Base-by-base conservation (phyloP, 2,888 invertebrate species). In the Diaphora mendica region DNA sequence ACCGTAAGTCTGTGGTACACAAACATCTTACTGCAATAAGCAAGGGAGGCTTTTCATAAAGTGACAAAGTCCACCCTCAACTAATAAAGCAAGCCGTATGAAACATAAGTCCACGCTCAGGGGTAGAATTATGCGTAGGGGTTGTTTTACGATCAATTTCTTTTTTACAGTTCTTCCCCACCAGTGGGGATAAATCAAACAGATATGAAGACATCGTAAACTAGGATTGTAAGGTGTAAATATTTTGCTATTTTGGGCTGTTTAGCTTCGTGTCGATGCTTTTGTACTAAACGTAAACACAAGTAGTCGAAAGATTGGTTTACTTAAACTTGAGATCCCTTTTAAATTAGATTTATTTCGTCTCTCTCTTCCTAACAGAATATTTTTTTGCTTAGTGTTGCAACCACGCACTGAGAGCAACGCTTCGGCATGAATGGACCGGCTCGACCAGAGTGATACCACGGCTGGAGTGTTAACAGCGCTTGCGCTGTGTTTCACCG, bases 141-240 rank as follows among this genome's bases (percentile, higher is more conserved):
- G 95, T 92, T 91, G 92, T 90, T 95, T 95, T 95, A 95, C 91
- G 94, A 93, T 87, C 91, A 84, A 90, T 90, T 90, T 86, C 86
- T 85, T 92, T 93, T 92, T 91, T 84, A 91, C 91, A 91, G 87
- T 89, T 86, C 80, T 77, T 77, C 71, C 78, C 75, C 79, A 74
- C 70, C 64, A 73, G 77, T 70, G 79, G 85, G 82, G 82, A 79
- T 77, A 74, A 82, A 82, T 82, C 76, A 80, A 76, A 82, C n/a
- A 71, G 71, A 64, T 71, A 70, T 77, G 73, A 78, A 70, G 71
- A 42, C 71, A 71, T 65, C 71, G 44, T 71, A 64, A 79, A 73
- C 70, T 68, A 55, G 71, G 73, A 79, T 75, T 73, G 74, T 74
- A 51, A 70, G 48, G 23, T 55, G 30, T 72, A 77, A 73, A 79